Conservation (phyloP, 2,797 vertebrate species). For the Scolopax rusticola region DNA sequence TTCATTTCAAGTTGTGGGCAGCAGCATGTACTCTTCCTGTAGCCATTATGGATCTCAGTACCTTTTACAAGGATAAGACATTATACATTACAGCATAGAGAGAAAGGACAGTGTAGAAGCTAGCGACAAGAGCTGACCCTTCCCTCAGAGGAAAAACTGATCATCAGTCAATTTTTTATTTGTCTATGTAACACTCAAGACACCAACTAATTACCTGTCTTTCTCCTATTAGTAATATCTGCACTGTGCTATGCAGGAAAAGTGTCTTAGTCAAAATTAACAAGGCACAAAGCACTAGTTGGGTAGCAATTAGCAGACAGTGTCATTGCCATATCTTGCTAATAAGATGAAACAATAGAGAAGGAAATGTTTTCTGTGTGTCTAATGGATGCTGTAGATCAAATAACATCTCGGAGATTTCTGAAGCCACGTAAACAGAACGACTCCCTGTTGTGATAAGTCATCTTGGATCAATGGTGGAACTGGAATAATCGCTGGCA, state of each 20-base stretch:
- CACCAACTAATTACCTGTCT: slow-evolving; percentile 56
- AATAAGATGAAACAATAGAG: slow-evolving; percentile 54
- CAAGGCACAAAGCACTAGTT: slow-evolving; percentile 48
- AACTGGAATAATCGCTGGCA: slow-evolving; percentile 22
- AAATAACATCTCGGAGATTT: slow-evolving; percentile 35
- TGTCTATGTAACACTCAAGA: slow-evolving; percentile 7
- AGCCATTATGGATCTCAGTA: not conserved
- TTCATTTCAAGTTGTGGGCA: not conserved
- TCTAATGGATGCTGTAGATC: slow-evolving; percentile 53
- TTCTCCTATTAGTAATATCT: slow-evolving; percentile 13
- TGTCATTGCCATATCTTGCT: slow-evolving; percentile 46
- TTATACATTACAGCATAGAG: not conserved
- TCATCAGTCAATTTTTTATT: slow-evolving; percentile 37
- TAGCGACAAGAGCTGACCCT: not conserved
- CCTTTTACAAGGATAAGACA: not conserved
- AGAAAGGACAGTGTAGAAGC: not conserved
- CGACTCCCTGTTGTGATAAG: slow-evolving; percentile 45
- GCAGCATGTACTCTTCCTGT: not conserved
- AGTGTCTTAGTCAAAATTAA: slow-evolving; percentile 56
- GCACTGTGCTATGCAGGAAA: not conserved
- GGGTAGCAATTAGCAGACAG: slow-evolving; percentile 60
- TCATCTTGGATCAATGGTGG: slow-evolving; percentile 50
- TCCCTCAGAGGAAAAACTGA: slow-evolving; percentile 6
- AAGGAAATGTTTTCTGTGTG: slow-evolving; percentile 25
- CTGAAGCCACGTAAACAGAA: slow-evolving; percentile 25